Evolutionary conservation across 2,888 invertebrate species (phyloP).

Genomic region (Disparrhopalites patrizii): DNA sequence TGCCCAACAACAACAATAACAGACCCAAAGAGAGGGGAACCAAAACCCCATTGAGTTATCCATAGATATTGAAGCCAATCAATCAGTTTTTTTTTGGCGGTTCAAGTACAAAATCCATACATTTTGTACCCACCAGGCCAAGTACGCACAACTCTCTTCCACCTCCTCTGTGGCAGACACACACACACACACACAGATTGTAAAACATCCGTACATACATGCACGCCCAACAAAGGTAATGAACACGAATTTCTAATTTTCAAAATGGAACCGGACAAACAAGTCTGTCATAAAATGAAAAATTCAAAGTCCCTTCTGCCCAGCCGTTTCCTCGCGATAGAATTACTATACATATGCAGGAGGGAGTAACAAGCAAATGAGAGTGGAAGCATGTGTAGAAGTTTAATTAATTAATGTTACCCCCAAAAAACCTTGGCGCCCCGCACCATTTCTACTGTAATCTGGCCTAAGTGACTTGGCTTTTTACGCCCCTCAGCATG

Average conservation of each 20-base stretch:
- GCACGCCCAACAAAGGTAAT: not conserved
- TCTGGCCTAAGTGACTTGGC: not conserved
- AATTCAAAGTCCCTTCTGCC: not conserved
- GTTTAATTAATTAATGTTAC: not conserved
- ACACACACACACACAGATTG: no score
- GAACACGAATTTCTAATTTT: slow-evolving; percentile 10
- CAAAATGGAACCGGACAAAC: slow-evolving; percentile 1
- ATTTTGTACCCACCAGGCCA: not conserved
- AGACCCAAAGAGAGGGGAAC: no score
- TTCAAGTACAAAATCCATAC: not conserved
- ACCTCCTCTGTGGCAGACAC: no score
- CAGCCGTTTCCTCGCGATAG: not conserved
- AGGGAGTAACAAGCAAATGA: no score
- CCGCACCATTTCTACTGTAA: not conserved
- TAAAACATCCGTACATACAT: not conserved
- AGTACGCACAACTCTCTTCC: not conserved
- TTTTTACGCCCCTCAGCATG: not conserved
- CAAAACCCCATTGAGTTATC: no score
- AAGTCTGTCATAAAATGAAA: slow-evolving; percentile 7
- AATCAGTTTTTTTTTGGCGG: not conserved
- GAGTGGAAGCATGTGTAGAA: not conserved
- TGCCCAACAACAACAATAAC: not conserved
- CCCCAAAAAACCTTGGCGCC: not conserved
- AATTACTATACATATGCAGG: not conserved
- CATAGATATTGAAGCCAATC: no score